phyloP scores from a whole-genome alignment of 2,888 invertebrate species.

The Cerceris ruficornis region DNA sequence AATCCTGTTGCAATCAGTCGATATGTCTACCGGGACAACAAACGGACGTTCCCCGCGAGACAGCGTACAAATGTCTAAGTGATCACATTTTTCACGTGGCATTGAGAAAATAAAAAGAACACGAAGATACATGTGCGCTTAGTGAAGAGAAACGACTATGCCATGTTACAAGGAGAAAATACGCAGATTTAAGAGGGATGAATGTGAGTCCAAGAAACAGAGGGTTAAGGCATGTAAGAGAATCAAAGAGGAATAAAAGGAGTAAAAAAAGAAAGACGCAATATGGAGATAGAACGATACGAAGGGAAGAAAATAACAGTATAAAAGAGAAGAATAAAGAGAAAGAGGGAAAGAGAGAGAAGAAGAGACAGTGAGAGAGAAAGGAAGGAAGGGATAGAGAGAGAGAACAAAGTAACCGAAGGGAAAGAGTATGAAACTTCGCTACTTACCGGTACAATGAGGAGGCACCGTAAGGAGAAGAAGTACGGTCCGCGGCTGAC shows the following conservation, averaged over 20 bases:
- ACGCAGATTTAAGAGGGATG: neutral
- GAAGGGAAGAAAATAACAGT: neutral
- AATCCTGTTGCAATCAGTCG: no score
- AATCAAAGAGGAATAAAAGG: neutral
- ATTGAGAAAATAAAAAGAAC: no score
- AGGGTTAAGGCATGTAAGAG: neutral
- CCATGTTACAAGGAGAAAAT: no score
- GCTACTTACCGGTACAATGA: conserved; percentile 24
- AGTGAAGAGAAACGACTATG: no score
- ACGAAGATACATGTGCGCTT: no score
- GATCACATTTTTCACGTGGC: no score
- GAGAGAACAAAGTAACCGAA: conserved; percentile 7
- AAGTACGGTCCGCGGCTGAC: neutral
- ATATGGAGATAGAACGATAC: no score
- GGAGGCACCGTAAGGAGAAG: conserved; percentile 5
- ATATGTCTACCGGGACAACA: no score
- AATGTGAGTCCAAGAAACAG: neutral
- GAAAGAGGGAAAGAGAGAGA: conserved; percentile 5
- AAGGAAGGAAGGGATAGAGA: no score
- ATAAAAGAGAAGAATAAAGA: neutral
- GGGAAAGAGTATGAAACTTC: neutral
- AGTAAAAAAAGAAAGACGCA: neutral
- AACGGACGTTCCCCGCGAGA: no score
- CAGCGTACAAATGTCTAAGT: no score
- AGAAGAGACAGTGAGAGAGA: conserved; percentile 11